Conservation (phyloP, 2,888 invertebrate species). For the Malacosoma neustria region DNA sequence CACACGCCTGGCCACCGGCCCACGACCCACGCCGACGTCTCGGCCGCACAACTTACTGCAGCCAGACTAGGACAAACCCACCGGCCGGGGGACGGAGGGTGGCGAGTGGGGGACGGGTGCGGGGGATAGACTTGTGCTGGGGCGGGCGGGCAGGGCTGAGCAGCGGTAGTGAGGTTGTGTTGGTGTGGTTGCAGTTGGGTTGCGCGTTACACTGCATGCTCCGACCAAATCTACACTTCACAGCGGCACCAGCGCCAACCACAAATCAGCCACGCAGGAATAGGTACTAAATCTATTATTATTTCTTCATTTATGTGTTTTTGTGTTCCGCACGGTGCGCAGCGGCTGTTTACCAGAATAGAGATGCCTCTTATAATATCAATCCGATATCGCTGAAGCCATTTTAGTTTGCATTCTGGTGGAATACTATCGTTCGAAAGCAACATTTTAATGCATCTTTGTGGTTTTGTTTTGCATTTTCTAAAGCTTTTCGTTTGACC, state of each 20-base stretch:
- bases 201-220: slow-evolving; percentile 93
- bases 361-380: slow-evolving; percentile 53
- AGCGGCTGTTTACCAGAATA: slow-evolving; percentile 55
- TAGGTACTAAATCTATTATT: slow-evolving; percentile 71
- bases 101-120: slow-evolving; percentile 7
- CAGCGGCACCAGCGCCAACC: slow-evolving; percentile 74
- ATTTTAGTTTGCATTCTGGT: slow-evolving; percentile 56
- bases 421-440: slow-evolving; percentile 42
- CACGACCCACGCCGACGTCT: too few relatives aligned
- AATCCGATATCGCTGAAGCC: slow-evolving; percentile 49
- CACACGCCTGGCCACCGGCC: slow-evolving; percentile 13
- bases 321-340: slow-evolving; percentile 71
- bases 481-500: slow-evolving; percentile 56
- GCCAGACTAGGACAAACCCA: slow-evolving; percentile 20
- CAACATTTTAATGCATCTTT: slow-evolving; percentile 72
- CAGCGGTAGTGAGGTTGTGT: slow-evolving; percentile 67
- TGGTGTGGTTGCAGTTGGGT: slow-evolving; percentile 90
- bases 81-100: slow-evolving; percentile 9
- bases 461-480: slow-evolving; percentile 56
- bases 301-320: slow-evolving; percentile 65
- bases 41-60: slow-evolving; percentile 26
- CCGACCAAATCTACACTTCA: slow-evolving; percentile 77
- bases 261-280: slow-evolving; percentile 72
- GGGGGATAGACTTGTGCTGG: too few relatives aligned
- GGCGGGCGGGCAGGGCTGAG: slow-evolving; percentile 13